Conservation (phyloP, 2,113 vertebrate species). For the Hypocryptadius cinnamomeus region DNA sequence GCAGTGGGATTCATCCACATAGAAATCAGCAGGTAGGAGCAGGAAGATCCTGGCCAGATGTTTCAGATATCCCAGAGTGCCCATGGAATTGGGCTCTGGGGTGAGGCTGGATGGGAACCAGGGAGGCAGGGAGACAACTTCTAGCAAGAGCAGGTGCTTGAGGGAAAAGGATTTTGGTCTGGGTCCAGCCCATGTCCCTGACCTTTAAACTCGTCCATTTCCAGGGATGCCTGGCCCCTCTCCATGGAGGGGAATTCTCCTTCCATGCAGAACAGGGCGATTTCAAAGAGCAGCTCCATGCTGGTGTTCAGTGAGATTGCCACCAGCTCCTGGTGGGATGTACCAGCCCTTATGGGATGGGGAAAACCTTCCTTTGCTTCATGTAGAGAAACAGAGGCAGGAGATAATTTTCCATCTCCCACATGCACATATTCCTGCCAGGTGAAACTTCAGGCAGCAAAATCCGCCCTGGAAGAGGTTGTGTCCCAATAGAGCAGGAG, state of each 20-base stretch:
- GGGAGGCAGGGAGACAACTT: background rate
- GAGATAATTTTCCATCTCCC: background rate
- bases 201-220: background rate
- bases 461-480: background rate
- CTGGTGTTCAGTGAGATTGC: background rate
- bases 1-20: background rate
- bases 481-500: background rate
- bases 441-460: background rate
- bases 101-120: background rate
- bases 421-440: accelerated
- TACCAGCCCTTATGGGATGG: accelerated
- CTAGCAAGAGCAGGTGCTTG: background rate
- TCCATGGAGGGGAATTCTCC: background rate
- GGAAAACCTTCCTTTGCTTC: background rate
- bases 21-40: background rate
- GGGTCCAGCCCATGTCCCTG: background rate
- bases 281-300: background rate
- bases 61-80: background rate
- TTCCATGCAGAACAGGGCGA: background rate
- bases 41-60: background rate
- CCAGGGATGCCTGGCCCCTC: background rate
- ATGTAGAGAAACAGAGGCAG: background rate
- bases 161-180: background rate
- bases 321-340: background rate
- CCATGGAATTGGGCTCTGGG: background rate